These are phyloP conservation scores for Panorpa germanica DNA, from an alignment of 2,888 invertebrate genomes.

Conservation along the genomic window DNA sequence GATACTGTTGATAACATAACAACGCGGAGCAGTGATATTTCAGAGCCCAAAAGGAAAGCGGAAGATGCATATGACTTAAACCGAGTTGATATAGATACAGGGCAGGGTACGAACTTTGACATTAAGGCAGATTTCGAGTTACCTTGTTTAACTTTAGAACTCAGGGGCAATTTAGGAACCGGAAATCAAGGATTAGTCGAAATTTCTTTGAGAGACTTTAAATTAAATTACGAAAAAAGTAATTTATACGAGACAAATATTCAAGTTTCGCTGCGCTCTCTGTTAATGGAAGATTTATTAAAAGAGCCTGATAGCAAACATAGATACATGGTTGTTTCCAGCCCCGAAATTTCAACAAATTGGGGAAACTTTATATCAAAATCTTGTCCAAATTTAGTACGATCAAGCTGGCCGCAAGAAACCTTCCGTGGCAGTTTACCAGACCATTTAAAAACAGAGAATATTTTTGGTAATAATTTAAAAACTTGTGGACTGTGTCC, in stretches of 20 bases:
- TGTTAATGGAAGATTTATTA: constrained; percentile 80
- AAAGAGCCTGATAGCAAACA: constrained; percentile 61
- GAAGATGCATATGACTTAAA: no score
- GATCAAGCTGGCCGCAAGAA: constrained; percentile 16
- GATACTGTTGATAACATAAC: constrained; percentile 39
- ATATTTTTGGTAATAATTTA: constrained; percentile 22
- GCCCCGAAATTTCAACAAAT: constrained; percentile 21
- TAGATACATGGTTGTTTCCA: constrained; percentile 68
- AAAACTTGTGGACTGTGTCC: constrained; percentile 22
- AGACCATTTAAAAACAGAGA: constrained; percentile 32
- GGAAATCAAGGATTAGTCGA: constrained; percentile 68
- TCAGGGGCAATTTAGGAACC: constrained; percentile 46
- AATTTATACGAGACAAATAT: constrained; percentile 51
- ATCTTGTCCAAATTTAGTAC: constrained; percentile 60
- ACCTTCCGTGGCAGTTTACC: constrained; percentile 31
- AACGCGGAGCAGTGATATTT: no score
- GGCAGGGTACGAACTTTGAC: no score
- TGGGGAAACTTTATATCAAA: constrained; percentile 43
- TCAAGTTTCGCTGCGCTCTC: constrained; percentile 62
- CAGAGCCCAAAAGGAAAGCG: no score
- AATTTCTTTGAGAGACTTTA: constrained; percentile 67
- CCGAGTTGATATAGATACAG: no score
- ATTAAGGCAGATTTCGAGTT: constrained; percentile 58
- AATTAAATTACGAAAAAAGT: constrained; percentile 49
- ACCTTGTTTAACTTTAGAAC: constrained; percentile 52